These are phyloP conservation scores for Rhagoletis zephyria DNA, from an alignment of 1,140 invertebrate genomes.

Conservation along the genomic window DNA sequence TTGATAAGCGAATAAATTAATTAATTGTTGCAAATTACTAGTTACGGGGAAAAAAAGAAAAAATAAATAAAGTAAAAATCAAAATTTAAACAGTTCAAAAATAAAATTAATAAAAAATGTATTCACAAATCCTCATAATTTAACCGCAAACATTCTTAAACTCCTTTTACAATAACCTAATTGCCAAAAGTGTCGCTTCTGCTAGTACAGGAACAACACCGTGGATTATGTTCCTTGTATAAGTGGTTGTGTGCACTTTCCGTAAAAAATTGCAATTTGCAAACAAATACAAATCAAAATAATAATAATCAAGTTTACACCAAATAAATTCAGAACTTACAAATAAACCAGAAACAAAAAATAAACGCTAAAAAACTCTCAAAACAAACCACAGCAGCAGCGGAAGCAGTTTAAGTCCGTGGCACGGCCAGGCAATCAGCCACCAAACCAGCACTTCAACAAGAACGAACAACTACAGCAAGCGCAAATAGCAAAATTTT, in stretches of 20 bases:
- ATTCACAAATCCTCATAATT: too few relatives aligned
- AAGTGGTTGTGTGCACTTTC: slow-evolving; percentile 52
- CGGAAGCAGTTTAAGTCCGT: slow-evolving; percentile 41
- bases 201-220: slow-evolving; percentile 68
- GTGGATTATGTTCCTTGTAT: slow-evolving; percentile 73
- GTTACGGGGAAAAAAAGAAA: too few relatives aligned
- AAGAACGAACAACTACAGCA: background rate
- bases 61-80: background rate
- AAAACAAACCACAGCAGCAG: slow-evolving; percentile 2
- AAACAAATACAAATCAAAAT: slow-evolving; percentile 1
- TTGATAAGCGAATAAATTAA: background rate
- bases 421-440: slow-evolving; percentile 19
- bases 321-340: slow-evolving; percentile 2
- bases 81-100: background rate
- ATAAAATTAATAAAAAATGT: background rate
- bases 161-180: background rate
- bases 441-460: background rate
- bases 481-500: background rate
- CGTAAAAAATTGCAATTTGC: background rate
- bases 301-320: background rate
- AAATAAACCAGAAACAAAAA: background rate
- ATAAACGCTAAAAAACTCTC: background rate
- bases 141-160: too few relatives aligned
- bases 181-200: slow-evolving; percentile 45
- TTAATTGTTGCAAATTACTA: too few relatives aligned